These are phyloP conservation scores for Syrphus vitripennis DNA, from an alignment of 2,888 invertebrate species.

Conservation along the genomic window DNA sequence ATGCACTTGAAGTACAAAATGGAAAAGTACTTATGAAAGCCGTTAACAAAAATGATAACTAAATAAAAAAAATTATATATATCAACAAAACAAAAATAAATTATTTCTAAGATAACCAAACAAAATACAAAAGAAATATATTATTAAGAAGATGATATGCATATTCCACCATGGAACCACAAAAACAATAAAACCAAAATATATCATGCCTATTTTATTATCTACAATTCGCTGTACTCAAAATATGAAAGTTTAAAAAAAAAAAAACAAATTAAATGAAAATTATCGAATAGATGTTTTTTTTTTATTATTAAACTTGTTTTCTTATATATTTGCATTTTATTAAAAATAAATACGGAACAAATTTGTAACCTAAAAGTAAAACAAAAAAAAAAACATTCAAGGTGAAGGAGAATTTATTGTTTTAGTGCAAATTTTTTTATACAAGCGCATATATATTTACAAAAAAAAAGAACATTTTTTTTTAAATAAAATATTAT, in stretches of 20 bases:
- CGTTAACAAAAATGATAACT: constrained; percentile 79
- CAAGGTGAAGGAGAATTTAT: constrained; percentile 70
- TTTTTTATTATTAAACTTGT: constrained; percentile 3
- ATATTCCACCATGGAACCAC: background rate
- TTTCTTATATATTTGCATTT: constrained; percentile 39
- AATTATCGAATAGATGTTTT: background rate
- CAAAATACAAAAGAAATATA: background rate
- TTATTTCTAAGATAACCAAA: constrained; percentile 26
- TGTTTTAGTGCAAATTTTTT: constrained; percentile 70
- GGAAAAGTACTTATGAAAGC: constrained; percentile 82
- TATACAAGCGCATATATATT: constrained; percentile 47
- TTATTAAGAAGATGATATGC: background rate
- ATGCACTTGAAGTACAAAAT: constrained; percentile 83
- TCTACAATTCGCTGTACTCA: constrained; percentile 19
- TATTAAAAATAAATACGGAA: constrained; percentile 11
- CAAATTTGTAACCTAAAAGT: constrained; percentile 30
- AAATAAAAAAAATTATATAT: constrained; percentile 19
- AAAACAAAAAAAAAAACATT: constrained; percentile 23
- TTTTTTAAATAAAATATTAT: background rate
- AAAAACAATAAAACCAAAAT: background rate
- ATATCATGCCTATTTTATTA: background rate
- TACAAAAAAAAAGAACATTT: constrained; percentile 8
- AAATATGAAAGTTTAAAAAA: background rate
- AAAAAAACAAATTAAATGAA: background rate
- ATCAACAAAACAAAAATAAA: background rate